Evolutionary conservation across 30 jellyfish, hydroid and myxozoan genomes (phyloP), one percentile per base, ranked within the genome.

Genomic region (Aurelia aurita complex sp. Pacific): DNA sequence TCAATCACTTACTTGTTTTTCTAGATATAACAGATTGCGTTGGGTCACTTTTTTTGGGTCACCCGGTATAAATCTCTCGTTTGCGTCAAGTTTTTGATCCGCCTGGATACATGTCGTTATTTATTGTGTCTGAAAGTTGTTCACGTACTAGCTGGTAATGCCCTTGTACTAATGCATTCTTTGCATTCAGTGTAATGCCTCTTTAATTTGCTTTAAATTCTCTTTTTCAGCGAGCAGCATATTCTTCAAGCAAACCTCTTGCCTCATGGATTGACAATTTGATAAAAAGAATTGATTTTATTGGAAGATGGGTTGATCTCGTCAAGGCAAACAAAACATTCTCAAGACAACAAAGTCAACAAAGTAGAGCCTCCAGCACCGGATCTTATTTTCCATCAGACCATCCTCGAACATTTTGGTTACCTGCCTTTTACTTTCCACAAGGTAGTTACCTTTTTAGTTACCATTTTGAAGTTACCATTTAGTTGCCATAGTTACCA

Each of bases 371-470:
- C 13, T 64, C 94, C 13, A 38, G 81, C 13, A 16, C 78, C 6
- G 43, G 76, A 5, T 17, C 69, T 7, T 36, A 40, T 10, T 1
- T 69, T 35, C 80, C 85, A 10, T 70, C 91, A 10, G 73, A 63
- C 19, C 89, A 55, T 11, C 97, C 97, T 1, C 59, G 94, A 10
- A 15, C 75, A 17, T 74, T 74, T 16, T 89, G 97, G 97, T 82
- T 89, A 52, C 94, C 97, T 4, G 93, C 90, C 9, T 77, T 89
- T 65, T 89, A 69, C 67, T 89, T 79, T 76, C 97, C 97, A 23
- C 94, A 82, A 82, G 97, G 97, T 89, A 74, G 8, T 14, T 46
- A 46, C 50, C 5, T 38, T 38, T 3, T 2, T 2, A 23, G 29
- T 23, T 23, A 23, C 29, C 29, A 23, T 23, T 23, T 23, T 23